These are phyloP conservation scores for Chlorops oryzae DNA, from an alignment of 1,140 invertebrate species.

Conservation along the genomic window DNA sequence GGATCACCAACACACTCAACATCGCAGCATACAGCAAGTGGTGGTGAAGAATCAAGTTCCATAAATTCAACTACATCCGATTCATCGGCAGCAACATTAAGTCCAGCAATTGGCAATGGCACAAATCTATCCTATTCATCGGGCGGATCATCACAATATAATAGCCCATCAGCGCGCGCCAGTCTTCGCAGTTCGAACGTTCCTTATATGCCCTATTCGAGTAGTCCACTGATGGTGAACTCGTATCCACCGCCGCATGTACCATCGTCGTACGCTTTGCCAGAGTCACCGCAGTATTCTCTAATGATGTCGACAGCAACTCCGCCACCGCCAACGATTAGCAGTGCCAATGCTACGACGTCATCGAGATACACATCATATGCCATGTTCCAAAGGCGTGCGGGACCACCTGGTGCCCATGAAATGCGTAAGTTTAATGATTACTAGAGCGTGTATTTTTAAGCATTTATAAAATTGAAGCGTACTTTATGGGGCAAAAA, in stretches of 20 bases:
- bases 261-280: slow-evolving; percentile 27
- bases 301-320: slow-evolving; percentile 18
- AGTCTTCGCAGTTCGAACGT: slow-evolving; percentile 35
- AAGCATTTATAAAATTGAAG: not conserved
- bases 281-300: slow-evolving; percentile 34
- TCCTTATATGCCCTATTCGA: slow-evolving; percentile 41
- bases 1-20: slow-evolving; percentile 42
- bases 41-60: slow-evolving; percentile 40
- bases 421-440: slow-evolving; percentile 34
- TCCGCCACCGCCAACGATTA: slow-evolving; percentile 12
- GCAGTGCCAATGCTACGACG: not conserved
- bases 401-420: slow-evolving; percentile 23
- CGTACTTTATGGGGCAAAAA: not conserved
- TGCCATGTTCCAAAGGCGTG: slow-evolving; percentile 1
- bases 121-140: slow-evolving; percentile 34
- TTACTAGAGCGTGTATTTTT: not conserved
- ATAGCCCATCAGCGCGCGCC: slow-evolving; percentile 29
- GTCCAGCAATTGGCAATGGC: slow-evolving; percentile 28
- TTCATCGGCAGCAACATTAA: slow-evolving; percentile 34
- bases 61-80: slow-evolving; percentile 40
- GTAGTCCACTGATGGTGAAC: slow-evolving; percentile 36
- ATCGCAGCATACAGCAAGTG: slow-evolving; percentile 32
- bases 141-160: slow-evolving; percentile 33
- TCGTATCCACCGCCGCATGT: slow-evolving; percentile 38
- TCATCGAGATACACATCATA: slow-evolving; percentile 7